A percentile compares a stretch with the other conserved stretches of the same genome.
These are phyloP conservation scores for Riparia riparia DNA, from an alignment of 2,113 vertebrate genomes.

Conservation along the genomic window DNA sequence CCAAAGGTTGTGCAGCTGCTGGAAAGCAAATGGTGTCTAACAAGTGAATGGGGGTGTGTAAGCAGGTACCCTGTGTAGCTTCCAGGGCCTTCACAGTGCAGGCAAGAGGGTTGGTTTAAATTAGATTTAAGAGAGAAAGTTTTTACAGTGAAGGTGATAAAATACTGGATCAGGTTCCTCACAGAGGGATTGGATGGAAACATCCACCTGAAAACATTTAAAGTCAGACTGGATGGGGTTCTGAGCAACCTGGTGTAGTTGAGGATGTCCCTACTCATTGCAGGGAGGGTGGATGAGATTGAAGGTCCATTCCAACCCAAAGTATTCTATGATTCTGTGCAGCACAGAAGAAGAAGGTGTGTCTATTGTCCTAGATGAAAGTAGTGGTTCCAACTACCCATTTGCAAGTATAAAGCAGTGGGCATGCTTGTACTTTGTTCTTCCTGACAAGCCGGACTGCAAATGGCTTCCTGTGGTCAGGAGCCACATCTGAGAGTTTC, in stretches of 20 bases:
- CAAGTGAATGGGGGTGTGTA: background rate
- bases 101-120: background rate
- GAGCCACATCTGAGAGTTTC: conserved; percentile 7
- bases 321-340: background rate
- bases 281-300: background rate
- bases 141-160: background rate
- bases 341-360: background rate
- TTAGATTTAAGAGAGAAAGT: background rate
- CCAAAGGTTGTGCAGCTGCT: background rate
- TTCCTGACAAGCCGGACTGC: background rate
- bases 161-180: background rate
- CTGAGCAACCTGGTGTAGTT: background rate
- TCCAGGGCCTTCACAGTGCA: background rate
- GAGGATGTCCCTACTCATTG: background rate
- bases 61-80: background rate
- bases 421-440: background rate
- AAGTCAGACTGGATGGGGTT: background rate
- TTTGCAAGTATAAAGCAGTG: background rate
- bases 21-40: background rate
- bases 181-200: background rate
- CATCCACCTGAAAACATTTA: background rate
- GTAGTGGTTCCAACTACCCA: background rate
- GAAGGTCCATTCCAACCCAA: background rate
- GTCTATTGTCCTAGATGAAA: background rate
- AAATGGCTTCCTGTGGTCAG: background rate